These are phyloP conservation scores for Nixonia krombeini DNA, from an alignment of 1,140 invertebrate species.

Conservation along the genomic window DNA sequence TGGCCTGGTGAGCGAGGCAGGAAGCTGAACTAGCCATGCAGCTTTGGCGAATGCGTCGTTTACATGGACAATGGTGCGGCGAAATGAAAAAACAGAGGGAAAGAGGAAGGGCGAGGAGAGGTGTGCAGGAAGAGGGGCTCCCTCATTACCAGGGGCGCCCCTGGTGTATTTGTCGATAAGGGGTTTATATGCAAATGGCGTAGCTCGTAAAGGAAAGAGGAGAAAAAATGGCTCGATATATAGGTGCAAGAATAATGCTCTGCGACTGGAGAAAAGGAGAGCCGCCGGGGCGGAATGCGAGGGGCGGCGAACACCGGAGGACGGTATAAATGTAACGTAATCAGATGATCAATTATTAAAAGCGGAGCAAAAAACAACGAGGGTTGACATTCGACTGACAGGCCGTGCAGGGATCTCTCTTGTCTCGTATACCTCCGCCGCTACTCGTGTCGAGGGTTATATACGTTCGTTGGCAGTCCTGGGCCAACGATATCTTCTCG, in stretches of 20 bases:
- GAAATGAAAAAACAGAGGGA: slow-evolving; percentile 61
- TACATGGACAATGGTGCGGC: slow-evolving; percentile 56
- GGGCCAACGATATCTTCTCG: slow-evolving; percentile 21
- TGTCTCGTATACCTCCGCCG: slow-evolving; percentile 32
- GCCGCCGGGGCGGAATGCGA: slow-evolving; percentile 19
- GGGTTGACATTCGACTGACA: slow-evolving; percentile 69
- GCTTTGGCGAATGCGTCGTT: slow-evolving; percentile 57
- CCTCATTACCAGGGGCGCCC: slow-evolving; percentile 67
- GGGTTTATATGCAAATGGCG: slow-evolving; percentile 69
- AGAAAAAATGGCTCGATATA: slow-evolving; percentile 57
- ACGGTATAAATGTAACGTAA: slow-evolving; percentile 68
- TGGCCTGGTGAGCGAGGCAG: slow-evolving; percentile 23
- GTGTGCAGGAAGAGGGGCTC: slow-evolving; percentile 44
- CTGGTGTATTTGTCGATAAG: slow-evolving; percentile 69
- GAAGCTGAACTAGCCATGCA: slow-evolving; percentile 53
- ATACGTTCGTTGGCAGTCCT: slow-evolving; percentile 41
- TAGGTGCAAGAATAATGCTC: slow-evolving; percentile 64
- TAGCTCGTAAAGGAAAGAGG: slow-evolving; percentile 50
- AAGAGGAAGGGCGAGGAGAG: slow-evolving; percentile 43
- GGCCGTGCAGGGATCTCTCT: slow-evolving; percentile 43
- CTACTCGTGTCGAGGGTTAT: slow-evolving; percentile 36
- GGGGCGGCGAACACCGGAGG: slow-evolving; percentile 30
- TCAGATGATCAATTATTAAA: slow-evolving; percentile 72
- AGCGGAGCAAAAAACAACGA: slow-evolving; percentile 68
- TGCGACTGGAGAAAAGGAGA: slow-evolving; percentile 42